phyloP scores from a whole-genome alignment of 1,140 invertebrate species.

The Capitella teleta region DNA sequence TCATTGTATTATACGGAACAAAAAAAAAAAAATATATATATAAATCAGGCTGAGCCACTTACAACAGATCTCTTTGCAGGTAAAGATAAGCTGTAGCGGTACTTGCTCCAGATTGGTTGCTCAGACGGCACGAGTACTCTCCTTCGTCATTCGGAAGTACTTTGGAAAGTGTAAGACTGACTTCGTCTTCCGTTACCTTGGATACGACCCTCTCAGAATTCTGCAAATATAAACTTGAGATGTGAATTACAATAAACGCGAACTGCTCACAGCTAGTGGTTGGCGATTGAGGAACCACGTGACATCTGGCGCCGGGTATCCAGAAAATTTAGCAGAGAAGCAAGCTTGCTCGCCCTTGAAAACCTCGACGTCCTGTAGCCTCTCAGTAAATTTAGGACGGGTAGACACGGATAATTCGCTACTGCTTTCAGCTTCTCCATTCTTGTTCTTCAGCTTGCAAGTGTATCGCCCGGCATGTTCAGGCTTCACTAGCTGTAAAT shows the following conservation, averaged over 20 bases:
- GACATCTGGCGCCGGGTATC: conserved; percentile 13
- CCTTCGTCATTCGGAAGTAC: background rate
- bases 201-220: no score
- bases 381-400: background rate
- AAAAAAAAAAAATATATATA: background rate
- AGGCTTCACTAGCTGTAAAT: background rate
- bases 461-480: conserved; percentile 11
- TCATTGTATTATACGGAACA: background rate
- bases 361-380: background rate
- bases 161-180: no score
- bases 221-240: no score
- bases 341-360: background rate
- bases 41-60: background rate
- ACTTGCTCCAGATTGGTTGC: no score
- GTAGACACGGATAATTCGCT: conserved; percentile 4
- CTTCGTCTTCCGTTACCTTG: no score
- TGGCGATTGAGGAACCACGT: conserved; percentile 10
- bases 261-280: conserved; percentile 2
- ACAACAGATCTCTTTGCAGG: no score
- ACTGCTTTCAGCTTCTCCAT: conserved; percentile 1
- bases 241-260: background rate
- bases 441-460: conserved; percentile 11
- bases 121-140: background rate
- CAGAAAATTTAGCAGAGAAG: conserved; percentile 8
- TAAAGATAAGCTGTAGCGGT: no score